Evolutionary conservation across 2,797 vertebrate species (phyloP).

Genomic region (Clarias pachynema): DNA sequence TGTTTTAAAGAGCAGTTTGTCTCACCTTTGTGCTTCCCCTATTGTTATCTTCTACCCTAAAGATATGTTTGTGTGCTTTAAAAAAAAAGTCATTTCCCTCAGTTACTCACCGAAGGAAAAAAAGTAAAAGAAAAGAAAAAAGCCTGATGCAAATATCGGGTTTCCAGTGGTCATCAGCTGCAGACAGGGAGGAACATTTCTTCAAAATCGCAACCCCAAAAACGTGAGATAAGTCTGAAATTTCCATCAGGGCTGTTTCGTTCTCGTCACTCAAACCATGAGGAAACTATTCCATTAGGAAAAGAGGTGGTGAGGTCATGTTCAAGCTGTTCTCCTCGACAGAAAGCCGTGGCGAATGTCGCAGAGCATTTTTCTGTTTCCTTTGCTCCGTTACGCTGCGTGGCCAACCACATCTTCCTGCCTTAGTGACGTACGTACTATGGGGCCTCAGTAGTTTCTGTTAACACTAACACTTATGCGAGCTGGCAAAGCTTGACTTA

Average conservation of each 20-base stretch:
- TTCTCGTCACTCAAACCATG: conserved; percentile 59
- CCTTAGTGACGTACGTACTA: conserved; percentile 35
- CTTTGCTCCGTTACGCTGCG: conserved; percentile 76
- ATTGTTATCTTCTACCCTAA: conserved; percentile 29
- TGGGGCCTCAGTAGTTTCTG: conserved; percentile 5
- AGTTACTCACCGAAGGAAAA: conserved; percentile 62
- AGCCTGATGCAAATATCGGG: conserved; percentile 59
- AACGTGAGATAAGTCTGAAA: conserved; percentile 64
- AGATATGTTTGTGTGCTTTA: conserved; percentile 33
- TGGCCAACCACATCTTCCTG: conserved; percentile 69
- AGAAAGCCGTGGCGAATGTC: conserved; percentile 70
- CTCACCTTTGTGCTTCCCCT: conserved; percentile 48
- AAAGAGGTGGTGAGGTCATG: conserved; percentile 61
- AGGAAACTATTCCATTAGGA: conserved; percentile 76
- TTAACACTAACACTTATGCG: conserved; percentile 3
- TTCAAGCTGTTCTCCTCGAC: conserved; percentile 63
- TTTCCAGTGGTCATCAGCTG: conserved; percentile 70
- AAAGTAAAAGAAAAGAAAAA: conserved; percentile 57
- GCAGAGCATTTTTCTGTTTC: conserved; percentile 74
- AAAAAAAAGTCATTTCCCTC: conserved; percentile 63
- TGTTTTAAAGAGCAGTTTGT: conserved; percentile 34
- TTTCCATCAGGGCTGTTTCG: conserved; percentile 71
- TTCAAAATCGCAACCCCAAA: conserved; percentile 64
- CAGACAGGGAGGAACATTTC: conserved; percentile 63
- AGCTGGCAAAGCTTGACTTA: not conserved